Evolutionary conservation across 2,113 vertebrate genomes (phyloP), one percentile per base, ranked within the genome.

Genomic region (Genyomyrus donnyi): DNA sequence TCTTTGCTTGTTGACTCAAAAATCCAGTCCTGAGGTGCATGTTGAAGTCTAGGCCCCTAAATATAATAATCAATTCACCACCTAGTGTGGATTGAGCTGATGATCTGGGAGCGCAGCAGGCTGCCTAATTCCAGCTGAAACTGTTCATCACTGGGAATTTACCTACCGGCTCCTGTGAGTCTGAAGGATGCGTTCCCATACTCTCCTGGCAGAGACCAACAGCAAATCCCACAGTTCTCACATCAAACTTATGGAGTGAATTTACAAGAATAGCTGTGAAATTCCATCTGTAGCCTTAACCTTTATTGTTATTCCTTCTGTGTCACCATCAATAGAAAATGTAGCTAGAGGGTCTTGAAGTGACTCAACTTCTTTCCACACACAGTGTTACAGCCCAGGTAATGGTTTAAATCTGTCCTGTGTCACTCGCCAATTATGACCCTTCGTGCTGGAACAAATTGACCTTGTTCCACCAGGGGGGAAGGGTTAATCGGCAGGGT

Each of bases 201-300:
- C 19, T 10, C 19, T 48, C 83, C 45, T 85, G 35, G 35, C 74
- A 80, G 15, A 77, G 31, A 42, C 74, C 49, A 85, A 3, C 39
- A 42, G 35, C 31, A 42, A 80, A 85, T 85, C 83, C 39, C 83
- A 85, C 83, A 85, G 31, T 42, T 85, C 21, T n/a, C 39, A 46
- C 83, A 85, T 85, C 42, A 48, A 85, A 85, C 83, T 46, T 85
- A 85, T 85, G 83, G 83, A 85, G 83, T 85, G 83, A 48, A 46
- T 85, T 45, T 85, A 19, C 24, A 85, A 85, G 83, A 85, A 85
- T 85, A 46, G 39, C 45, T 24, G 19, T 85, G 39, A 85, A 85
- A 85, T 85, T 85, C 21, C 83, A 45, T 48, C 39, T 46, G 21
- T 45, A 24, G 45, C 83, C 39, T 85, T 48, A 48, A 85, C 83